A percentile compares a stretch with the other conserved stretches of the same genome.
phyloP scores from a whole-genome alignment of 2,797 vertebrate species.

The Miichthys miiuy region DNA sequence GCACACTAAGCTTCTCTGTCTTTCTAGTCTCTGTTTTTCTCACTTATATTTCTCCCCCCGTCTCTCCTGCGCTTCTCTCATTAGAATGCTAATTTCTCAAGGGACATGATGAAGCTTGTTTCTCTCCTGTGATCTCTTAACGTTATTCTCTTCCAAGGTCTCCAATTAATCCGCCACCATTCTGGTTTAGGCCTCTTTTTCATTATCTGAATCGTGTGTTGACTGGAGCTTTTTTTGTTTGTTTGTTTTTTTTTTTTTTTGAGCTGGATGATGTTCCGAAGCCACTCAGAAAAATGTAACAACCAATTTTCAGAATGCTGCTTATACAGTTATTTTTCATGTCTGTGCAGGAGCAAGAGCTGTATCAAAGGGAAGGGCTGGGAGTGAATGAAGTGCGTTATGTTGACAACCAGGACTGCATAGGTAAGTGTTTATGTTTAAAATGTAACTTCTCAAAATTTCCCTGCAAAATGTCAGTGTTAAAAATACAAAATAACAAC shows the following conservation, averaged over 20 bases:
- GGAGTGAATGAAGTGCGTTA: constrained; percentile 99
- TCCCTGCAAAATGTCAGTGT: not conserved
- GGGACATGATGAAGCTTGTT: constrained; percentile 61
- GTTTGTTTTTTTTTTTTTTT: constrained; percentile 3
- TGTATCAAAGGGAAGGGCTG: constrained; percentile 96
- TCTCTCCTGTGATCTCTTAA: constrained; percentile 71
- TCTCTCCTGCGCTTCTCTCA: constrained; percentile 47
- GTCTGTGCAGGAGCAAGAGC: constrained; percentile 93
- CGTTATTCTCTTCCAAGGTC: constrained; percentile 66
- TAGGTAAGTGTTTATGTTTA: constrained; percentile 84
- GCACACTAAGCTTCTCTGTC: constrained; percentile 28
- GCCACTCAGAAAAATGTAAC: constrained; percentile 3
- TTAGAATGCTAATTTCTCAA: constrained; percentile 78
- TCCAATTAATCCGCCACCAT: constrained; percentile 60
- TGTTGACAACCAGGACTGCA: constrained; percentile 99
- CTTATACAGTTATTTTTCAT: constrained; percentile 16
- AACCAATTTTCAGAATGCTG: not conserved
- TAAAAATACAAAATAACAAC: not conserved
- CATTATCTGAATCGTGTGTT: constrained; percentile 37
- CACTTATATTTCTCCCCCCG: constrained; percentile 25
- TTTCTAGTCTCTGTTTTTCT: constrained; percentile 28
- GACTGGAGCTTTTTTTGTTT: constrained; percentile 16
- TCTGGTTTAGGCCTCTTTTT: constrained; percentile 45
- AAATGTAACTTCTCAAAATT: constrained; percentile 7
- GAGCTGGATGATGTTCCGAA: constrained; percentile 10